A percentile compares a stretch with the other conserved stretches of the same genome.
phyloP scores from a whole-genome alignment of 1,140 invertebrate genomes.

The Coptotermes formosanus region DNA sequence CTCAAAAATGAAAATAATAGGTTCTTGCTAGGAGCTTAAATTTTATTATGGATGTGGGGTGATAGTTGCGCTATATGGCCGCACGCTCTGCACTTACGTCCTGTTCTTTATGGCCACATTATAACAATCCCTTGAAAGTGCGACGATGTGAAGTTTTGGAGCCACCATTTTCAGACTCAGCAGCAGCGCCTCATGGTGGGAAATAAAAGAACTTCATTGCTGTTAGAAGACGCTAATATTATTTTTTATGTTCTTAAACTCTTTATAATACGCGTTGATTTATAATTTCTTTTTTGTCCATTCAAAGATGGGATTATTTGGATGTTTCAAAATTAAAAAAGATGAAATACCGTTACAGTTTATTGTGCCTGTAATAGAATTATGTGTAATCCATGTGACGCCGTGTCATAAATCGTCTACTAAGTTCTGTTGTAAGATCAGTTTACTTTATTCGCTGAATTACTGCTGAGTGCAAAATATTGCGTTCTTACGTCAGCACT shows the following conservation, averaged over 20 bases:
- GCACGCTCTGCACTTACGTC: not conserved
- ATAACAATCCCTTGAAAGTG: not conserved
- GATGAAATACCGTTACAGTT: not conserved
- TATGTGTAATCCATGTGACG: not conserved
- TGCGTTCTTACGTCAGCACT: not conserved
- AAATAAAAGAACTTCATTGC: too few relatives aligned
- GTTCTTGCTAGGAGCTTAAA: not conserved
- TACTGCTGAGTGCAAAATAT: not conserved
- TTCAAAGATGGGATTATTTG: not conserved
- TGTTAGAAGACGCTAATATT: not conserved
- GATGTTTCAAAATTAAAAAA: not conserved
- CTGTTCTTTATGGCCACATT: not conserved
- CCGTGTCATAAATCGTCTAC: not conserved
- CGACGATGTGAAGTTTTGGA: not conserved
- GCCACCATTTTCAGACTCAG: not conserved
- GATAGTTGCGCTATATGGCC: too few relatives aligned
- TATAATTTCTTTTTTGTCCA: not conserved
- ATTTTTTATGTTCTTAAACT: not conserved
- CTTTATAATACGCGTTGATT: not conserved
- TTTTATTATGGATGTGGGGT: too few relatives aligned
- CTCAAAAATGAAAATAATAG: conserved; percentile 7
- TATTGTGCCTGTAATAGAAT: not conserved
- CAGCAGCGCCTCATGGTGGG: too few relatives aligned
- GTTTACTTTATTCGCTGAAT: not conserved
- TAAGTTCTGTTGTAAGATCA: not conserved